A percentile compares a stretch with the other conserved stretches of the same genome.
Evolutionary conservation across 2,797 vertebrate genomes (phyloP).

Genomic region (Sebastes baramenuke): DNA sequence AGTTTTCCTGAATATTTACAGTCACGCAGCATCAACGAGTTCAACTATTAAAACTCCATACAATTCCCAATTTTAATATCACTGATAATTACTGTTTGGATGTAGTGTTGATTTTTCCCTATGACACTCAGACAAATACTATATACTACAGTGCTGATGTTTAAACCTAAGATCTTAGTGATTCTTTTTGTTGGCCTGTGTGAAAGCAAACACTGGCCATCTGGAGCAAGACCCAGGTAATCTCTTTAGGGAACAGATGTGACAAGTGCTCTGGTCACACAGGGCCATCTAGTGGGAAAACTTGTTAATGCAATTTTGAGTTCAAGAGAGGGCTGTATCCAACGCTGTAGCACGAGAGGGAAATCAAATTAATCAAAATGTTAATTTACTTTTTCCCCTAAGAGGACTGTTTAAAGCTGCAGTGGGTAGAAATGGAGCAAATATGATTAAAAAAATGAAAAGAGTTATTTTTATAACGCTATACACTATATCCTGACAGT

Average conservation of each 20-base stretch:
- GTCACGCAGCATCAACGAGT: not conserved
- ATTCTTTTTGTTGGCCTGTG: not conserved
- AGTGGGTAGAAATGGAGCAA: too few species aligned
- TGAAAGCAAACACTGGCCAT: not conserved
- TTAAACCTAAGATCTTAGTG: not conserved
- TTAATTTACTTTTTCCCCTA: not conserved
- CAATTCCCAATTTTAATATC: not conserved
- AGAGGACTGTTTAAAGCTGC: not conserved
- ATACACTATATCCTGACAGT: too few species aligned
- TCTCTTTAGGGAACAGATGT: not conserved
- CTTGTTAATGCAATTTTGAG: not conserved
- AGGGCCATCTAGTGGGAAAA: conserved; percentile 62
- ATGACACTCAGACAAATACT: not conserved
- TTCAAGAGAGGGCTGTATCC: not conserved
- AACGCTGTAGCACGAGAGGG: not conserved
- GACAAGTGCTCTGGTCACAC: not conserved
- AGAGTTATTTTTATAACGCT: too few species aligned
- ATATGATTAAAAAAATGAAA: too few species aligned
- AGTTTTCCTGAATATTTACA: not conserved
- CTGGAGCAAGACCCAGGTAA: not conserved
- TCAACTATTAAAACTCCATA: not conserved
- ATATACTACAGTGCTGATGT: not conserved
- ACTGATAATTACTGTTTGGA: not conserved
- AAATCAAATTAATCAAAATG: not conserved
- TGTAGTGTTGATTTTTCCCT: not conserved